phyloP scores from a whole-genome alignment of 2,888 invertebrate genomes.

The Oxystoma pomonae region DNA sequence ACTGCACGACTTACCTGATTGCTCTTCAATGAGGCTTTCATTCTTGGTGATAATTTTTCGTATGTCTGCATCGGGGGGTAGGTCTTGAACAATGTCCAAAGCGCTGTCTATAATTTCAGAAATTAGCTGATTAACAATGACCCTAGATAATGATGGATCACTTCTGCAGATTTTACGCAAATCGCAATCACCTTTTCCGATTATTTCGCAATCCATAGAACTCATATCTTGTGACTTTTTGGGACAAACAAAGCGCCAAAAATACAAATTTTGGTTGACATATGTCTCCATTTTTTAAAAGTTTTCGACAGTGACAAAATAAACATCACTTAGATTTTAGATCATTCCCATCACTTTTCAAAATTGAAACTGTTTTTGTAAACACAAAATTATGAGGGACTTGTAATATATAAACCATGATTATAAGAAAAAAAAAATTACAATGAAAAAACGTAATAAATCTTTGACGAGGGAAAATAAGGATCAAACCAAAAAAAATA shows the following conservation, averaged over 20 bases:
- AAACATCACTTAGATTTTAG: not conserved
- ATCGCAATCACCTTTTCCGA: conserved; percentile 32
- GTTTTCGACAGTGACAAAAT: not conserved
- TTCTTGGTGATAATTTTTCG: conserved; percentile 8
- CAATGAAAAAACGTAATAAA: no score
- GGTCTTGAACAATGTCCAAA: conserved; percentile 36
- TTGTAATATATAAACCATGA: not conserved
- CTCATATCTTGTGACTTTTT: not conserved
- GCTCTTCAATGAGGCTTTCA: conserved; percentile 11
- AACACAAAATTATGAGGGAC: not conserved
- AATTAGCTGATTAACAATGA: conserved; percentile 39
- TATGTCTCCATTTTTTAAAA: not conserved
- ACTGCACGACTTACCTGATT: conserved; percentile 16
- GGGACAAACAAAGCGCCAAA: not conserved
- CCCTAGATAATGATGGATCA: conserved; percentile 23
- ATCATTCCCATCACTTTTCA: not conserved
- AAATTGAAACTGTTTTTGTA: not conserved
- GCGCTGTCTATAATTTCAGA: conserved; percentile 44
- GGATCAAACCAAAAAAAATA: no score
- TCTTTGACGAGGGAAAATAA: no score
- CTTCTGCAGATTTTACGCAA: conserved; percentile 21
- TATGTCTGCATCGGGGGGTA: conserved; percentile 11
- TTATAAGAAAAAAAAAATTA: not conserved
- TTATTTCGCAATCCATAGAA: conserved; percentile 14
- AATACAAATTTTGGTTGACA: not conserved